Base-by-base conservation (phyloP, 2,888 invertebrate genomes). In the Leptinotarsa tumamoca region DNA sequence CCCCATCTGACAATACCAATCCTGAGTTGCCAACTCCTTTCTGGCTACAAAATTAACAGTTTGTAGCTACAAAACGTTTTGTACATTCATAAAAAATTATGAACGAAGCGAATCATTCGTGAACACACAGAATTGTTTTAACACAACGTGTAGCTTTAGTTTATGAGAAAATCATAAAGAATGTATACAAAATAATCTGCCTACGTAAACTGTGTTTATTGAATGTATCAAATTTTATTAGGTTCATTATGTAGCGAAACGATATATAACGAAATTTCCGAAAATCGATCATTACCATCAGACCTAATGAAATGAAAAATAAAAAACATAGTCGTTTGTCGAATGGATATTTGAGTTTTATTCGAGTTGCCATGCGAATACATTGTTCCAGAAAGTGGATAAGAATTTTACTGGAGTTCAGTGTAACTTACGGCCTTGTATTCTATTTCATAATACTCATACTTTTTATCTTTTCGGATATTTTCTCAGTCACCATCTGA, bases 201-300 rank as follows among this genome's bases (percentile, higher is more conserved):
- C 73, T 56, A 74, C 73, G 58, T 51, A 33, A 66, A 54, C 21
- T 43, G 54, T 17, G 43, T 23, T 69, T 52, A 51, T 67, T 66
- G 50, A 52, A 70, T 70, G 73, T 74, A 66, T 74, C 70, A 33
- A 70, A 70, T 74, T 74, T 74, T 74, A 74, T 69, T 63, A 23
- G 69, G 5, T 43, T 69, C 27, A 54, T 68, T 54, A 68, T 70
- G 58, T 49, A 70, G 70, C 49, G 7, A 18, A 70, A 58, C 70
- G 49, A 58, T 58, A 70, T 43, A 33, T 63, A n/a, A 43, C 43
- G 33, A 43, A 33, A 33, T 63, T 63, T 63, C 43, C n/a, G 43
- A 63, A 63, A 63, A n/a, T 63, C 33, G 27, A n/a, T n/a, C 18
- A 7, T 33, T 2, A 27, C 33, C 17, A 63, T 63, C 18, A 18